These are phyloP conservation scores for Pterostichus madidus DNA, from an alignment of 2,888 invertebrate genomes.

Conservation along the genomic window DNA sequence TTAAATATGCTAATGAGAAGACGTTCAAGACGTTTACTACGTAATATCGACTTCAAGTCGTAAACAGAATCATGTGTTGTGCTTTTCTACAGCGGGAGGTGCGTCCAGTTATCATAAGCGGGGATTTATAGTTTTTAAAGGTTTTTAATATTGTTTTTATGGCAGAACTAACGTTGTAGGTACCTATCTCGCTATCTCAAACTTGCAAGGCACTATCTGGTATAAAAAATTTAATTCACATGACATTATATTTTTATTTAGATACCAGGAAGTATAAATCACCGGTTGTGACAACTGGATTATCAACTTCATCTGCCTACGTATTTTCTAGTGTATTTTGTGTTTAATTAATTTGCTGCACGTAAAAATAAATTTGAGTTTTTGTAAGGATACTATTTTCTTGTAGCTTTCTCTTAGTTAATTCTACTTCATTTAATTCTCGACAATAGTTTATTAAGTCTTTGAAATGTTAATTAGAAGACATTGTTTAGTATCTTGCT, in stretches of 20 bases:
- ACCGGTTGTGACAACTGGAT: slow-evolving; percentile 11
- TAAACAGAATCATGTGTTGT: slow-evolving; percentile 62
- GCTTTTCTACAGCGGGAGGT: slow-evolving; percentile 44
- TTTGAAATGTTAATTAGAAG: slow-evolving; percentile 34
- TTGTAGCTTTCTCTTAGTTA: slow-evolving; percentile 21
- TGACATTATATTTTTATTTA: background rate
- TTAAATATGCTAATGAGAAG: slow-evolving; percentile 64
- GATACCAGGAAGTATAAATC: slow-evolving; percentile 19
- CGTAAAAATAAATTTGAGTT: slow-evolving; percentile 3
- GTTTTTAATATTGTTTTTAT: slow-evolving; percentile 36
- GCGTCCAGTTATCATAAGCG: slow-evolving; percentile 15
- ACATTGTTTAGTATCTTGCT: background rate
- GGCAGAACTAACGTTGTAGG: background rate
- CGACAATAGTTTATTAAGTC: slow-evolving; percentile 45
- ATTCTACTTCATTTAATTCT: background rate
- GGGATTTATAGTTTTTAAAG: slow-evolving; percentile 16
- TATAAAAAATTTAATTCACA: slow-evolving; percentile 9
- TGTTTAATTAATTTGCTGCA: slow-evolving; percentile 26
- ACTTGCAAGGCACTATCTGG: background rate
- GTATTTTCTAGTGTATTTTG: slow-evolving; percentile 1
- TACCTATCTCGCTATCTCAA: too few species aligned
- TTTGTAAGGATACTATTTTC: background rate
- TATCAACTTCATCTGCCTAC: slow-evolving; percentile 33
- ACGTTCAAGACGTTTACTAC: slow-evolving; percentile 54
- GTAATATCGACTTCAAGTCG: slow-evolving; percentile 60